A percentile compares a stretch with the other conserved stretches of the same genome.
These are phyloP conservation scores for Sibirionetta formosa DNA, from an alignment of 2,797 vertebrate species.

Conservation along the genomic window DNA sequence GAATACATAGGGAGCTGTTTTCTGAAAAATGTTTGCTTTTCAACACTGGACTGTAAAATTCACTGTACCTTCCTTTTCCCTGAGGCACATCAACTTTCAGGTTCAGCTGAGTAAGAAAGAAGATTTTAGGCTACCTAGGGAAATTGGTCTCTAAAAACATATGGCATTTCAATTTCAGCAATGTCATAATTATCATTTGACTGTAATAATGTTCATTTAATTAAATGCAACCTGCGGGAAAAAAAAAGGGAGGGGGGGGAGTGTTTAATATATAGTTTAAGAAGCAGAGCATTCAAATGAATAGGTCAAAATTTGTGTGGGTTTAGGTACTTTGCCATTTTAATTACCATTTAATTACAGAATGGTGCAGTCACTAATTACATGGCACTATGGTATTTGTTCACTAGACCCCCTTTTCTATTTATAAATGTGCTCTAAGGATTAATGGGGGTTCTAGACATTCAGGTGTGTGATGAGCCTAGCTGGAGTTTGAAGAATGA, in stretches of 20 bases:
- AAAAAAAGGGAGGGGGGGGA: background rate
- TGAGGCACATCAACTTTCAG: background rate
- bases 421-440: background rate
- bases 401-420: background rate
- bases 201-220: conserved; percentile 3
- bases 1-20: background rate
- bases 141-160: conserved; percentile 35
- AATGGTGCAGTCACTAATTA: background rate
- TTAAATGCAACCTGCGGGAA: background rate
- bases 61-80: background rate
- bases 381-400: accelerated
- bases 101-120: background rate
- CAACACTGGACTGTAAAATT: background rate
- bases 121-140: conserved; percentile 25
- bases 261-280: background rate
- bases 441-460: background rate
- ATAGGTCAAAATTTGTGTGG: background rate
- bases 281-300: conserved; percentile 4
- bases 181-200: conserved; percentile 27
- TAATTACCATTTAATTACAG: background rate
- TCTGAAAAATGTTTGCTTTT: background rate
- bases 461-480: background rate
- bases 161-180: conserved; percentile 10
- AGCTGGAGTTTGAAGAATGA: background rate
- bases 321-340: background rate